Evolutionary conservation across 1,140 invertebrate species (phyloP).

Genomic region (Scaptomyza pallida): DNA sequence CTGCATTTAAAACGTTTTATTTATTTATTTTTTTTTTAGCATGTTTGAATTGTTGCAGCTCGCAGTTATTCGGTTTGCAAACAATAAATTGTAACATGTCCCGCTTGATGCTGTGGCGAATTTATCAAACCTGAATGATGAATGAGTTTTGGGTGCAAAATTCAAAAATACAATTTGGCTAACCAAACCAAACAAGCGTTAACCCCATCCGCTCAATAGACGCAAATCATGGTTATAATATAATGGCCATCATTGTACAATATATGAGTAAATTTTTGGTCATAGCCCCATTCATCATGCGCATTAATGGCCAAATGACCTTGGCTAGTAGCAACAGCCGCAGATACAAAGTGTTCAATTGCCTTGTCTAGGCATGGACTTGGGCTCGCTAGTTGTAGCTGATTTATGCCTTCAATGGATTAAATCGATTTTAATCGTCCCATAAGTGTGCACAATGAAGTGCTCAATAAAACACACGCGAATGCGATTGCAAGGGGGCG

Average conservation of each 20-base stretch:
- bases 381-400: constrained; percentile 40
- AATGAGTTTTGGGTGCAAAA: constrained; percentile 40
- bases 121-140: constrained; percentile 54
- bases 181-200: constrained; percentile 18
- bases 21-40: constrained; percentile 33
- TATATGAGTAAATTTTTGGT: constrained; percentile 16
- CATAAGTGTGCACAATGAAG: constrained; percentile 74
- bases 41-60: constrained; percentile 4
- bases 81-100: constrained; percentile 41
- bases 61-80: constrained; percentile 20
- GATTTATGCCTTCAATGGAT: constrained; percentile 72
- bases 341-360: constrained; percentile 36
- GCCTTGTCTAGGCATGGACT: constrained; percentile 39
- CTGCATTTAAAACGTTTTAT: constrained; percentile 48
- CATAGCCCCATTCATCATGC: constrained; percentile 26
- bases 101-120: constrained; percentile 10
- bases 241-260: background rate
- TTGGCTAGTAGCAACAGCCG: constrained; percentile 24
- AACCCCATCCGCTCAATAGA: background rate
- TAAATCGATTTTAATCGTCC: constrained; percentile 80
- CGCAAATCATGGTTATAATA: background rate
- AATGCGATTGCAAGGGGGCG: constrained; percentile 16
- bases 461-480: constrained; percentile 76
- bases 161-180: constrained; percentile 31
- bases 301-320: constrained; percentile 40